Evolutionary conservation across 1,140 invertebrate species (phyloP).

Genomic region (Acyrthosiphon pisum): DNA sequence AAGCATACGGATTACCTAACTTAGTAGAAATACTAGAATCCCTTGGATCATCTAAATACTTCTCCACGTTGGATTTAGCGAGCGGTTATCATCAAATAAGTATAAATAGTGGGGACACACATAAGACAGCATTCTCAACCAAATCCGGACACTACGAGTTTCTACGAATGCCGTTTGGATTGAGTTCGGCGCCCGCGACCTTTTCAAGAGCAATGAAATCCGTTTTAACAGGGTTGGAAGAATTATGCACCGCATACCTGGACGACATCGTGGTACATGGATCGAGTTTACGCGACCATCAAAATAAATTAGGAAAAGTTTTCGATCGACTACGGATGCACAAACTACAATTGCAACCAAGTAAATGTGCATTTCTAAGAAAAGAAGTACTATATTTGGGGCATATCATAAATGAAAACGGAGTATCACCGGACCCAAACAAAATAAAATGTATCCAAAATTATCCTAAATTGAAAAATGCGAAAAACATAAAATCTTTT

Average conservation of each 20-base stretch:
- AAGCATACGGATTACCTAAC: neutral
- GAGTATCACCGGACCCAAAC: too few relatives aligned
- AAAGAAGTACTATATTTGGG: too few relatives aligned
- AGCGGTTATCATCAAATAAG: neutral
- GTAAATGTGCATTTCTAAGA: too few relatives aligned
- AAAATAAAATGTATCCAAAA: too few relatives aligned
- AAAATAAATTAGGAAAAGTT: too few relatives aligned
- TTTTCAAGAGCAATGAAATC: neutral
- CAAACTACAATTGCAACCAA: too few relatives aligned
- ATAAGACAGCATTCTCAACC: neutral
- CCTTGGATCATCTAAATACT: neutral
- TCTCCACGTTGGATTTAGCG: neutral
- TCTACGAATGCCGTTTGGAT: constrained; percentile 64
- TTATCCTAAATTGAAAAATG: too few relatives aligned
- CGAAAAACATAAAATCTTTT: too few relatives aligned
- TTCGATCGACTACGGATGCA: too few relatives aligned
- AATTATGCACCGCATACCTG: neutral
- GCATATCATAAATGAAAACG: too few relatives aligned
- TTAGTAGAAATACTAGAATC: neutral
- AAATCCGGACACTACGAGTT: constrained; percentile 59
- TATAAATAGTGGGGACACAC: neutral
- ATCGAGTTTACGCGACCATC: too few relatives aligned
- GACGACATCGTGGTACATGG: neutral
- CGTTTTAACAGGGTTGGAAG: too few relatives aligned
- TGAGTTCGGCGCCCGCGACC: constrained; percentile 62